Evolutionary conservation across 2,888 invertebrate genomes (phyloP), one percentile per base, ranked within the genome.

Genomic region (Mimumesa dahlbomi): DNA sequence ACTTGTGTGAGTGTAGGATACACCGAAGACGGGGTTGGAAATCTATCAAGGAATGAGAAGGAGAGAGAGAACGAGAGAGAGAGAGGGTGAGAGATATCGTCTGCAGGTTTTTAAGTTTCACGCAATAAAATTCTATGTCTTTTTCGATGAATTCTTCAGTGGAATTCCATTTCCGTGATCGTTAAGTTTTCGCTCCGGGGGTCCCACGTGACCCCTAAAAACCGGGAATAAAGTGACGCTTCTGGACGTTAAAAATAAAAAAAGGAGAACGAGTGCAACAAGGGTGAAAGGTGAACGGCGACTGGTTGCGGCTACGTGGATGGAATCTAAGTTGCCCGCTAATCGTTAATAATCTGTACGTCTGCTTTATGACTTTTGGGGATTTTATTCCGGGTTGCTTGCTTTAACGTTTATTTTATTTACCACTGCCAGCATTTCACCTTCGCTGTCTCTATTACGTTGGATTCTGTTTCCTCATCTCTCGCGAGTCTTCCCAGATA

Each of bases 141-240:
- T 45, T 42, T 13, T 36, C 66, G 29, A 75, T 79, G 75, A 79
- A 79, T 79, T 77, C 73, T 79, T 79, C 67, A 79, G 38, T 61
- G 67, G 43, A 48, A 57, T 65, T 57, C 62, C 70, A 54, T 77
- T 73, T 52, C 76, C 67, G 54, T 50, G 61, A 53, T 43, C 65
- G 70, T 77, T 73, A 77, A 77, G 65, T 43, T 53, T 52, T 54
- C 61, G 59, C 59, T 34, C 36, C 53, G 40, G 31, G n/a, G 49
- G 36, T 79, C 73, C 73, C 77, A 40, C 59, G 73, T 49, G 73
- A 52, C 63, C 61, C 45, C 64, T 77, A 62, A 73, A 80, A 77
- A 68, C 54, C 49, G 19, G 61, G 61, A 66, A 66, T 56, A 66
- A 75, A 75, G 52, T 70, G 67, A 45, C 59, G 62, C 36, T 57